These are phyloP conservation scores for Dorcus hopei DNA, from an alignment of 2,888 invertebrate species.

Conservation along the genomic window DNA sequence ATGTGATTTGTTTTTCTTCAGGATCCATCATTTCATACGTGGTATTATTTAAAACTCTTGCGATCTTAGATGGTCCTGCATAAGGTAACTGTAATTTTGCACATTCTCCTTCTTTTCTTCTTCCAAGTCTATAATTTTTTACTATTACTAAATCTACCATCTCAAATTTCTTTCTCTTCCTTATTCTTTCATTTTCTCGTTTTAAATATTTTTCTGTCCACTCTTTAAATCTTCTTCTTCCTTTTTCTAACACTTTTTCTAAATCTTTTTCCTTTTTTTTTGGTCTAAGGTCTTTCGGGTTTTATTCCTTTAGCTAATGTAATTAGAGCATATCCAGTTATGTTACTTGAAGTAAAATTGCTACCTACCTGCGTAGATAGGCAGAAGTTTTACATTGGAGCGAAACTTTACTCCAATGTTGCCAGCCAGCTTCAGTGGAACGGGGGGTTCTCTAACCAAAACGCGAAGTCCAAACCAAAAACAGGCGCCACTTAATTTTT, in stretches of 20 bases:
- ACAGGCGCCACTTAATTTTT: too few species aligned
- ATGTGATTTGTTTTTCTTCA: not conserved
- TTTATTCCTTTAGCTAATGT: not conserved
- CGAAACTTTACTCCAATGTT: too few species aligned
- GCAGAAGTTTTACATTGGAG: too few species aligned
- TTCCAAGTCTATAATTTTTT: not conserved
- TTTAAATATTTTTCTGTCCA: not conserved
- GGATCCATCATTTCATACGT: not conserved
- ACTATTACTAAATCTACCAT: not conserved
- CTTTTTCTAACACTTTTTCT: not conserved
- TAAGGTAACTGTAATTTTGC: not conserved
- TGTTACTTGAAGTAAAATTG: too few species aligned
- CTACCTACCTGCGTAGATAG: too few species aligned
- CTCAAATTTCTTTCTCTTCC: not conserved
- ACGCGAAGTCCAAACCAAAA: too few species aligned
- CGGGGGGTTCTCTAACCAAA: too few species aligned
- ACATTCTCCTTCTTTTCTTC: not conserved
- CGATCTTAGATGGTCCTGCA: not conserved
- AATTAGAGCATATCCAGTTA: not conserved
- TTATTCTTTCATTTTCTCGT: not conserved
- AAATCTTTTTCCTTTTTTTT: not conserved
- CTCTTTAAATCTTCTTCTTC: not conserved
- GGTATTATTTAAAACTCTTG: not conserved
- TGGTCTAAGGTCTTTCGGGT: not conserved
- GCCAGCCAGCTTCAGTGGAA: too few species aligned